These are phyloP conservation scores for Carassius auratus DNA, from an alignment of 2,113 vertebrate genomes.

Conservation along the genomic window DNA sequence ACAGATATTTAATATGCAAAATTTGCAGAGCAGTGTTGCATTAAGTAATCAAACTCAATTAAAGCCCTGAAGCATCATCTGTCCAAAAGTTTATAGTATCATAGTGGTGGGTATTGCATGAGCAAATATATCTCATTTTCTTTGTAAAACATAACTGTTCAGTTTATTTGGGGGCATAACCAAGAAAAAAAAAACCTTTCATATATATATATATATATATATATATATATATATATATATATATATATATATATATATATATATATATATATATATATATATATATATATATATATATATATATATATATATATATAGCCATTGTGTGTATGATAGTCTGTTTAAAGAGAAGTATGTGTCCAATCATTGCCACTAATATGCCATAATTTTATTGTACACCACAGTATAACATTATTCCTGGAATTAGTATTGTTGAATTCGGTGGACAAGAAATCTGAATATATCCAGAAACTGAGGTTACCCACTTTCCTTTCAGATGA, in stretches of 20 bases:
- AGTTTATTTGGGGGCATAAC: too few species aligned
- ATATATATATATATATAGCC: too few species aligned
- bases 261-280: too few species aligned
- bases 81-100: not conserved
- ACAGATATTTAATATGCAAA: not conserved
- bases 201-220: too few species aligned
- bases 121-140: not conserved
- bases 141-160: not conserved
- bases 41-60: not conserved
- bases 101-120: not conserved
- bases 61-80: not conserved
- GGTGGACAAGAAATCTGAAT: not conserved
- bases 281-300: too few species aligned
- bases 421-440: not conserved
- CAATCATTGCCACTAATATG: not conserved
- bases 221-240: too few species aligned
- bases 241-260: too few species aligned
- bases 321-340: not conserved
- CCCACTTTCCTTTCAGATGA: not conserved
- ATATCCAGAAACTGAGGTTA: constrained; percentile 13
- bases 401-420: not conserved
- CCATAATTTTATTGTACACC: too few species aligned
- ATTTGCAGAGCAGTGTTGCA: constrained; percentile 3
- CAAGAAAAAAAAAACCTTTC: too few species aligned
- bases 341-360: not conserved